These are phyloP conservation scores for Papilio helenus DNA, from an alignment of 1,140 invertebrate species.

Conservation along the genomic window DNA sequence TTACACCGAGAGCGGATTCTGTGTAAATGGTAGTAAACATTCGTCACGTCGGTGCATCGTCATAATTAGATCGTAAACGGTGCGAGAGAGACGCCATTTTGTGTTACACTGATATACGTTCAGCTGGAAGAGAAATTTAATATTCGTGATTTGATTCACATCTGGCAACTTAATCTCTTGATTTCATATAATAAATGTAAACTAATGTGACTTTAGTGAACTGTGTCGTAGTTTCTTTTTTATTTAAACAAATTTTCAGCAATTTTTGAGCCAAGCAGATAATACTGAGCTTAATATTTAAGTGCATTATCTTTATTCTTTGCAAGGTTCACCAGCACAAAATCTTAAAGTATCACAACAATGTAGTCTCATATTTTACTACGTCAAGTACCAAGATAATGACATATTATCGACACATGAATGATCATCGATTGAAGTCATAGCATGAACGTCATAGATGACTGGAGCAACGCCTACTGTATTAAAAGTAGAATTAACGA, in stretches of 20 bases:
- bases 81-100: constrained; percentile 57
- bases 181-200: not conserved
- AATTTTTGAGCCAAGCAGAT: no score
- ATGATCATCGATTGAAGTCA: not conserved
- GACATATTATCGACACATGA: not conserved
- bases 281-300: no score
- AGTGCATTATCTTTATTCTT: no score
- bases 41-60: constrained; percentile 55
- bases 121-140: constrained; percentile 27
- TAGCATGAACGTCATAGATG: not conserved
- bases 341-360: not conserved
- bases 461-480: not conserved
- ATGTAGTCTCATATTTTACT: not conserved
- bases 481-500: not conserved
- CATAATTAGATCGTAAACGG: constrained; percentile 63
- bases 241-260: no score
- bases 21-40: constrained; percentile 49
- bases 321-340: not conserved
- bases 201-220: no score
- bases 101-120: constrained; percentile 36
- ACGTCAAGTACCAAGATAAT: not conserved
- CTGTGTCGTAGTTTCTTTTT: no score
- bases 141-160: no score
- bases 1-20: constrained; percentile 42
- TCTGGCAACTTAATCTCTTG: no score